These are phyloP conservation scores for Microdon myrmicae DNA, from an alignment of 2,888 invertebrate species.

Conservation along the genomic window DNA sequence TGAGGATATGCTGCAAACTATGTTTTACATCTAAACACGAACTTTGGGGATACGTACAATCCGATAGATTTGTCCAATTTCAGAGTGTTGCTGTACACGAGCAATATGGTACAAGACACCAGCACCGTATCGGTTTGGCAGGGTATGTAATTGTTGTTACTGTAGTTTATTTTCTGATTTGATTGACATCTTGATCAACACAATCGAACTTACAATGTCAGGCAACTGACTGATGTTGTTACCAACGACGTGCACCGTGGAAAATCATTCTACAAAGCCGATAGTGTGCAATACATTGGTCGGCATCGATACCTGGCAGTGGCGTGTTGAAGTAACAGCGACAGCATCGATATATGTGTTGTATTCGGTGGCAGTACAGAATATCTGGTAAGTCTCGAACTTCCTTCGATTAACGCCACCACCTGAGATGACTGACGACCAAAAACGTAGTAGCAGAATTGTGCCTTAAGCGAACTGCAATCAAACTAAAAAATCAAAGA, in stretches of 20 bases:
- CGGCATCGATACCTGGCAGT: slow-evolving; percentile 24
- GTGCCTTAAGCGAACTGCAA: slow-evolving; percentile 29
- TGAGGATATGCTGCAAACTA: no score
- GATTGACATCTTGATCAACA: slow-evolving; percentile 49
- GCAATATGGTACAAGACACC: no score
- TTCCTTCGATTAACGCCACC: slow-evolving; percentile 16
- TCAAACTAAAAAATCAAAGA: slow-evolving; percentile 4
- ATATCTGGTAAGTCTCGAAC: slow-evolving; percentile 5
- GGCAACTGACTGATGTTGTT: slow-evolving; percentile 28
- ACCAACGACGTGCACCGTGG: slow-evolving; percentile 5
- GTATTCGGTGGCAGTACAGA: slow-evolving; percentile 12
- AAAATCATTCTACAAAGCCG: slow-evolving; percentile 1
- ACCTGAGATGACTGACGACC: slow-evolving; percentile 12
- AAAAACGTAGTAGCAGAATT: slow-evolving; percentile 7
- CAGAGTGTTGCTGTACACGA: no score
- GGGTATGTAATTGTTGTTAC: no score
- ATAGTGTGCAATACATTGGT: slow-evolving; percentile 12
- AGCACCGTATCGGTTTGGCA: no score
- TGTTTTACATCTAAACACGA: no score
- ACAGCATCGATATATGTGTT: slow-evolving; percentile 18
- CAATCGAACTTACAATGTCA: slow-evolving; percentile 23
- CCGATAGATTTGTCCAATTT: no score
- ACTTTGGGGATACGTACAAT: no score
- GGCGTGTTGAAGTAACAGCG: slow-evolving; percentile 7
- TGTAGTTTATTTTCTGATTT: slow-evolving; percentile 3